phyloP scores from a whole-genome alignment of 2,888 invertebrate genomes.

The Troides oblongomaculatus region DNA sequence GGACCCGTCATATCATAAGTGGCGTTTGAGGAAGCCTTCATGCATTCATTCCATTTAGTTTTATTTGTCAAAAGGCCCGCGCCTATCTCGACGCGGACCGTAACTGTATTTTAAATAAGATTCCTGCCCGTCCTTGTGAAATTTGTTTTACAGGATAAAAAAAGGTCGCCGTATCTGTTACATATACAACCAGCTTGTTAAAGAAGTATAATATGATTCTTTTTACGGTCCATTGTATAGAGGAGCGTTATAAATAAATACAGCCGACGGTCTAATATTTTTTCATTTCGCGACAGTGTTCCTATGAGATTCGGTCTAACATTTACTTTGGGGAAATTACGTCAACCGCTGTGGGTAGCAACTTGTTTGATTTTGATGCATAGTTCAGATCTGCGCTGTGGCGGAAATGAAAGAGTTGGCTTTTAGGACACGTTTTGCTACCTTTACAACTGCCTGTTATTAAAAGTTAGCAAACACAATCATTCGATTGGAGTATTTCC shows the following conservation, averaged over 20 bases:
- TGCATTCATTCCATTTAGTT: constrained; percentile 80
- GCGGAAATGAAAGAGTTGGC: constrained; percentile 34
- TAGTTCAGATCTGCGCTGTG: constrained; percentile 46
- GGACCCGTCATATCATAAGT: constrained; percentile 66
- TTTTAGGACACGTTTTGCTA: constrained; percentile 37
- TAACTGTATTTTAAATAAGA: constrained; percentile 80
- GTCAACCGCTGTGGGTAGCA: constrained; percentile 58
- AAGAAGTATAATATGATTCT: constrained; percentile 64
- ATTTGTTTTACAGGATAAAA: constrained; percentile 76
- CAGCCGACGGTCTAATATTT: constrained; percentile 51
- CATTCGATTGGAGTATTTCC: constrained; percentile 12
- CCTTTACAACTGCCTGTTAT: constrained; percentile 22
- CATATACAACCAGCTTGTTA: constrained; percentile 66
- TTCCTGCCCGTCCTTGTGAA: constrained; percentile 69
- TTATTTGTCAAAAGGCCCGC: constrained; percentile 75
- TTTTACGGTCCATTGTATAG: constrained; percentile 60
- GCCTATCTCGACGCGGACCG: constrained; percentile 72
- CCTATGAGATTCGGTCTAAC: constrained; percentile 69
- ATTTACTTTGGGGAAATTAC: constrained; percentile 74
- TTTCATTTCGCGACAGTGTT: constrained; percentile 60
- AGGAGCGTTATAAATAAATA: constrained; percentile 32
- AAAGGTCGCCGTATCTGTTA: constrained; percentile 72
- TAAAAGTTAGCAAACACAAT: constrained; percentile 12
- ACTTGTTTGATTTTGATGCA: constrained; percentile 77
- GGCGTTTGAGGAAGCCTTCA: constrained; percentile 70